Conservation (phyloP, 1,140 invertebrate genomes). For the Zaprionus capensis region DNA sequence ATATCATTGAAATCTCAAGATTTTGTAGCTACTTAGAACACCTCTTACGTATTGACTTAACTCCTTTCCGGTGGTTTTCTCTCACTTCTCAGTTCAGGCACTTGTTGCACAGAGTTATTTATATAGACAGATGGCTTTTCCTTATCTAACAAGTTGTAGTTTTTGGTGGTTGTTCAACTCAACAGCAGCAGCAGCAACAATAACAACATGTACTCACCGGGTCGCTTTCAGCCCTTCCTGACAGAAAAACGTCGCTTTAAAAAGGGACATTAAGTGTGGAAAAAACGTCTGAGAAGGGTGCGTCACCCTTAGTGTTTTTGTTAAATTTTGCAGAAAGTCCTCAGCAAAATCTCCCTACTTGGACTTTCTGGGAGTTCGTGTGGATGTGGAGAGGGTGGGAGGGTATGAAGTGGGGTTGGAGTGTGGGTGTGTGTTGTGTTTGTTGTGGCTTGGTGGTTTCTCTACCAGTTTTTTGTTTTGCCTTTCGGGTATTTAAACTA, state of each 20-base stretch:
- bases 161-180: constrained; percentile 64
- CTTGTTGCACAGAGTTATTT: constrained; percentile 62
- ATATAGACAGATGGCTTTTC: constrained; percentile 50
- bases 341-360: constrained; percentile 35
- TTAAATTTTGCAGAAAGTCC: constrained; percentile 82
- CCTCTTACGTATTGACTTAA: constrained; percentile 1
- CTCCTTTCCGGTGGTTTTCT: constrained; percentile 18
- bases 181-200: constrained; percentile 27
- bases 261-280: constrained; percentile 72
- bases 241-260: constrained; percentile 72
- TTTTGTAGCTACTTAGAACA: background rate
- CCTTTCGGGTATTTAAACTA: constrained; percentile 83
- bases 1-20: background rate
- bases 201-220: constrained; percentile 25
- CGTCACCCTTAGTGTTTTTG: constrained; percentile 77
- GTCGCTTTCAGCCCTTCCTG: constrained; percentile 36
- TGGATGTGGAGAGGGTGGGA: constrained; percentile 20
- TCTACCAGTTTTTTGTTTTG: constrained; percentile 66
- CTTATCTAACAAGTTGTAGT: constrained; percentile 61
- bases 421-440: constrained; percentile 56
- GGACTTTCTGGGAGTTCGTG: constrained; percentile 36
- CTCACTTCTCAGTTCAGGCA: constrained; percentile 31
- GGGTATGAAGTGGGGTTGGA: constrained; percentile 31
- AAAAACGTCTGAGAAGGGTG: constrained; percentile 52
- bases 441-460: constrained; percentile 58